Percentiles rank a stretch among this genome's conserved stretches.
These are phyloP conservation scores for Tetraneura akinire DNA, from an alignment of 1,140 invertebrate species.

Conservation along the genomic window DNA sequence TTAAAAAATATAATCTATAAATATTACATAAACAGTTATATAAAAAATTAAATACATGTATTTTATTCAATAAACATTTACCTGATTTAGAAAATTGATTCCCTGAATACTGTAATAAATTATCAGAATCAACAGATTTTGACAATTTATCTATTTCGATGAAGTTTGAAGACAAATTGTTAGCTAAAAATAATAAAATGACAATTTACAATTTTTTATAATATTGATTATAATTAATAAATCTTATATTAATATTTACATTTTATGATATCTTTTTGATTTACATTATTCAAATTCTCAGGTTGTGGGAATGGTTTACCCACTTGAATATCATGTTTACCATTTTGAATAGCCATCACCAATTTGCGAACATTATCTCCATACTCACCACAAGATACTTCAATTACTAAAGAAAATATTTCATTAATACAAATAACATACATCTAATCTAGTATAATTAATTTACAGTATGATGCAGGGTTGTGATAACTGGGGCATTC, in stretches of 20 bases:
- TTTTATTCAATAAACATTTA: not conserved
- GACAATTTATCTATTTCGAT: conserved; percentile 37
- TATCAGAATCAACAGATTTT: conserved; percentile 28
- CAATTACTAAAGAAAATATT: conserved; percentile 69
- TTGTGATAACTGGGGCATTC: conserved; percentile 92
- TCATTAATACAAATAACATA: not conserved
- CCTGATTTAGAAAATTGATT: conserved; percentile 21
- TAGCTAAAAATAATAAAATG: not conserved
- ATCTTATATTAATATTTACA: conserved; percentile 13
- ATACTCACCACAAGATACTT: conserved; percentile 93
- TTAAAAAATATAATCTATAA: not conserved
- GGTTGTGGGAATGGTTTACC: conserved; percentile 67
- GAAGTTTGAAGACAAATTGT: conserved; percentile 30
- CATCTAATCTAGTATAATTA: not conserved
- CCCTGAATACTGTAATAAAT: conserved; percentile 16
- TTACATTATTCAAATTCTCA: conserved; percentile 68
- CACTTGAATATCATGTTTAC: conserved; percentile 72
- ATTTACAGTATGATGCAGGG: conserved; percentile 88
- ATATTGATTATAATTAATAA: no score
- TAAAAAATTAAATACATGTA: not conserved
- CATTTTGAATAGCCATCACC: conserved; percentile 80
- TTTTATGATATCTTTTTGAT: conserved; percentile 62
- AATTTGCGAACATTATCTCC: conserved; percentile 85
- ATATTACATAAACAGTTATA: not conserved
- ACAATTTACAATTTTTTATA: not conserved